These are phyloP conservation scores for Drosophila mimica DNA, from an alignment of 2,888 invertebrate genomes.

Conservation along the genomic window DNA sequence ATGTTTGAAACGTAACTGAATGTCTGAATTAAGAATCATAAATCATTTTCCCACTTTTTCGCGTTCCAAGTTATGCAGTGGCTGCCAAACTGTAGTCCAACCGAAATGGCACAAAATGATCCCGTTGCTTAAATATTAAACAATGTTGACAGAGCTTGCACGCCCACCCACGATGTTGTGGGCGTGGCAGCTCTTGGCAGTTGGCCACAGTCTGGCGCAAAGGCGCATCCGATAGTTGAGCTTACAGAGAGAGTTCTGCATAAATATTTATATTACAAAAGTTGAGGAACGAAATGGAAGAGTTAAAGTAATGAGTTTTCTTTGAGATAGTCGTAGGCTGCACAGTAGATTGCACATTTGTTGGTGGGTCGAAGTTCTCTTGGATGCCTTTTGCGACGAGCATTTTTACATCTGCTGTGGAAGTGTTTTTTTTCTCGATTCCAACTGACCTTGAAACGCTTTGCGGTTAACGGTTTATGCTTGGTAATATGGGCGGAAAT, in stretches of 20 bases:
- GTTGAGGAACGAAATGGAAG: slow-evolving; percentile 45
- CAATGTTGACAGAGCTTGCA: slow-evolving; percentile 51
- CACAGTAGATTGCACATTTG: slow-evolving; percentile 2
- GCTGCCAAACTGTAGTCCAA: slow-evolving; percentile 54
- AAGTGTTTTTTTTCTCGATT: background rate
- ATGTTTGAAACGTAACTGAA: slow-evolving; percentile 49
- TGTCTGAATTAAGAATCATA: slow-evolving; percentile 77
- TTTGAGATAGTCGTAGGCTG: slow-evolving; percentile 5
- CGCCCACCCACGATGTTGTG: slow-evolving; percentile 23
- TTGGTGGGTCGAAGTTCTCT: slow-evolving; percentile 22
- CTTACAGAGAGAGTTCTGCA: slow-evolving; percentile 29
- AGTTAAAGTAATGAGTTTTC: slow-evolving; percentile 25
- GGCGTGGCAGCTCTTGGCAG: slow-evolving; percentile 54
- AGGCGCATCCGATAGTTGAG: slow-evolving; percentile 46
- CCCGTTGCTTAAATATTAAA: slow-evolving; percentile 71
- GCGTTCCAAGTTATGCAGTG: slow-evolving; percentile 22
- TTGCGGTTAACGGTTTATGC: slow-evolving; percentile 3
- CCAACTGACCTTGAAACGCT: slow-evolving; percentile 5
- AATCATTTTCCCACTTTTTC: slow-evolving; percentile 54
- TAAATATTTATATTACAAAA: slow-evolving; percentile 84
- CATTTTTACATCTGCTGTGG: slow-evolving; percentile 11
- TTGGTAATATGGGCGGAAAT: slow-evolving; percentile 7
- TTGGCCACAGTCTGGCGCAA: slow-evolving; percentile 30
- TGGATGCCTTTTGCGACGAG: slow-evolving; percentile 33
- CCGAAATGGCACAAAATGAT: slow-evolving; percentile 68